phyloP scores from a whole-genome alignment of 2,888 invertebrate species.

The Tachystola acroxantha region DNA sequence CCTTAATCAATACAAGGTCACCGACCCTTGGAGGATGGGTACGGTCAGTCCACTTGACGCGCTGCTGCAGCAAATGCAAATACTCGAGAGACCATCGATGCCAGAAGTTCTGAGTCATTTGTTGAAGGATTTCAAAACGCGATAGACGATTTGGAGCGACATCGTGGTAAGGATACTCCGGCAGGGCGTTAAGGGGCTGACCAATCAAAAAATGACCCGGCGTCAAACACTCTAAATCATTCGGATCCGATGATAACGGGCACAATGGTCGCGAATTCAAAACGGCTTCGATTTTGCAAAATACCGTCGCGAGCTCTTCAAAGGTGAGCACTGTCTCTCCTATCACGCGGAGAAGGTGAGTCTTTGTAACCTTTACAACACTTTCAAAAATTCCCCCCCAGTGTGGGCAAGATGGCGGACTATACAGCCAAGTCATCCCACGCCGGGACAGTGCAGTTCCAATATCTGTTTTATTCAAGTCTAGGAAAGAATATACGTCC shows the following conservation, averaged over 20 bases:
- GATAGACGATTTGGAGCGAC: not conserved
- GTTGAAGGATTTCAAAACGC: not conserved
- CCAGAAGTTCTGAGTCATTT: not conserved
- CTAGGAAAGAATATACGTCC: not conserved
- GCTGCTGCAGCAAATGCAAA: not conserved
- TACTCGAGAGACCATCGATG: slow-evolving; percentile 1
- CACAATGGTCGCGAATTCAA: slow-evolving; percentile 14
- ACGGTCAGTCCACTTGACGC: not conserved
- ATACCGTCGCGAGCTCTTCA: slow-evolving; percentile 13
- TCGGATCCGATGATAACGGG: slow-evolving; percentile 9
- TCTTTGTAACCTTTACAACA: slow-evolving; percentile 12
- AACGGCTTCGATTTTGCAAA: slow-evolving; percentile 11
- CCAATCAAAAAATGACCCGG: slow-evolving; percentile 18
- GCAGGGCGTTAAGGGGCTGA: slow-evolving; percentile 2
- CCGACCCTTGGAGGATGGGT: not conserved
- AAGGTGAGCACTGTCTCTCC: slow-evolving; percentile 11
- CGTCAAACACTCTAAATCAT: slow-evolving; percentile 12
- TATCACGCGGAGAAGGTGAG: slow-evolving; percentile 6
- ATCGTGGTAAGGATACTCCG: not conserved
- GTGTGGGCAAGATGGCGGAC: slow-evolving; percentile 8
- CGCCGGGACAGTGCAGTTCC: no score
- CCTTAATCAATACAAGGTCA: slow-evolving; percentile 2
- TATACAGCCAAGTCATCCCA: slow-evolving; percentile 5
- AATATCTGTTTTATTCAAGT: not conserved
- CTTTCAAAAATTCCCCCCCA: slow-evolving; percentile 17